These are phyloP conservation scores for Apocheima hispidaria DNA, from an alignment of 2,888 invertebrate species.

Conservation along the genomic window DNA sequence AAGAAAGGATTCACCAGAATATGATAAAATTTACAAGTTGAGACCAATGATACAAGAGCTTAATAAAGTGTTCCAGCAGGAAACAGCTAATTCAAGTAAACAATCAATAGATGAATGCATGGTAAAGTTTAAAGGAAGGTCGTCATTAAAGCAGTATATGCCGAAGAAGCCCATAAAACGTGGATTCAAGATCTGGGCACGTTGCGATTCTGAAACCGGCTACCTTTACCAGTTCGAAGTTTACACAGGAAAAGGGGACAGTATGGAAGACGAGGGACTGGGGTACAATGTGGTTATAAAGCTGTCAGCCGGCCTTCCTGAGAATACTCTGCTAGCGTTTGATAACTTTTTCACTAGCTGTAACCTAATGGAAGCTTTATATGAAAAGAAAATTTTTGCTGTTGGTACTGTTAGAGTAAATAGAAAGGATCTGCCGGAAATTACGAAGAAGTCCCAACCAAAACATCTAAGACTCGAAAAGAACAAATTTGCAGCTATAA, in stretches of 20 bases:
- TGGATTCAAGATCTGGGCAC: constrained; percentile 49
- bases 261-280: constrained; percentile 37
- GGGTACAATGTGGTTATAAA: constrained; percentile 36
- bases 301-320: constrained; percentile 21
- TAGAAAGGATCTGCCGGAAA: constrained; percentile 23
- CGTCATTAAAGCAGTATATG: constrained; percentile 48
- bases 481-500: constrained; percentile 50
- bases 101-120: constrained; percentile 44
- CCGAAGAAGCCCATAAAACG: constrained; percentile 49
- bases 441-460: constrained; percentile 28
- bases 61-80: constrained; percentile 38
- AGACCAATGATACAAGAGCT: constrained; percentile 42
- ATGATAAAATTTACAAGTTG: constrained; percentile 46
- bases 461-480: constrained; percentile 45
- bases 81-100: constrained; percentile 38
- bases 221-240: constrained; percentile 47
- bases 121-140: constrained; percentile 49
- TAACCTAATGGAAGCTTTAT: constrained; percentile 33
- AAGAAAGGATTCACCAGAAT: constrained; percentile 33
- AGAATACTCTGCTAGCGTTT: constrained; percentile 36
- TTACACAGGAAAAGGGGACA: constrained; percentile 44
- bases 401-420: constrained; percentile 34
- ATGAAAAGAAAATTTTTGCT: constrained; percentile 29
- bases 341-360: constrained; percentile 32
- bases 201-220: constrained; percentile 44